A percentile compares a stretch with the other conserved stretches of the same genome.
These are phyloP conservation scores for Ochlodes sylvanus DNA, from an alignment of 2,888 invertebrate genomes.

Conservation along the genomic window DNA sequence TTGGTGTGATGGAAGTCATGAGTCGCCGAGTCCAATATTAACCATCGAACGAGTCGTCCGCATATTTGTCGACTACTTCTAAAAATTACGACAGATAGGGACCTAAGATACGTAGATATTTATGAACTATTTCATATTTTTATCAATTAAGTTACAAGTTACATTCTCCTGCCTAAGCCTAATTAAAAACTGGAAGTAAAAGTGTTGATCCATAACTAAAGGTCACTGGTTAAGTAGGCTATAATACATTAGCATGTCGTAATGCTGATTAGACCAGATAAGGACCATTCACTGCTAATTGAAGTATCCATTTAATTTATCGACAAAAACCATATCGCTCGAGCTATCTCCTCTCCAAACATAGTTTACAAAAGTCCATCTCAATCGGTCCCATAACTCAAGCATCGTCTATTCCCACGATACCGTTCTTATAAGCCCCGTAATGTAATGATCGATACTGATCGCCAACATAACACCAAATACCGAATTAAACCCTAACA, in stretches of 20 bases:
- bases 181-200: conserved; percentile 20
- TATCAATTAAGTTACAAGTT: too few relatives aligned
- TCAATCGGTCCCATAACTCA: conserved; percentile 67
- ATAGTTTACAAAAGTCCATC: conserved; percentile 53
- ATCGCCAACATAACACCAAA: conserved; percentile 66
- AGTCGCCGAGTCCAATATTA: too few relatives aligned
- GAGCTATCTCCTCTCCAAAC: conserved; percentile 35
- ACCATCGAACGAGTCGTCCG: too few relatives aligned
- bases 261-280: conserved; percentile 32
- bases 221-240: conserved; percentile 25
- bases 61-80: too few relatives aligned
- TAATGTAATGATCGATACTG: conserved; percentile 75
- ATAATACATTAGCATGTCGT: conserved; percentile 33
- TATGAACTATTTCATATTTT: too few relatives aligned
- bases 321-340: conserved; percentile 36
- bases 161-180: conserved; percentile 1
- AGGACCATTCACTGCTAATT: conserved; percentile 36
- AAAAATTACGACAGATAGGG: too few relatives aligned
- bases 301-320: conserved; percentile 38
- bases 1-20: too few relatives aligned
- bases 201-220: conserved; percentile 21
- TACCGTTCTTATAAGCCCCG: conserved; percentile 77
- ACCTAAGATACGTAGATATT: too few relatives aligned
- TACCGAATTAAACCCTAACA: conserved; percentile 62
- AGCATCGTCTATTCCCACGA: conserved; percentile 79